Base-by-base conservation (phyloP, 2,113 vertebrate species). In the Chaetorhynchus papuensis region DNA sequence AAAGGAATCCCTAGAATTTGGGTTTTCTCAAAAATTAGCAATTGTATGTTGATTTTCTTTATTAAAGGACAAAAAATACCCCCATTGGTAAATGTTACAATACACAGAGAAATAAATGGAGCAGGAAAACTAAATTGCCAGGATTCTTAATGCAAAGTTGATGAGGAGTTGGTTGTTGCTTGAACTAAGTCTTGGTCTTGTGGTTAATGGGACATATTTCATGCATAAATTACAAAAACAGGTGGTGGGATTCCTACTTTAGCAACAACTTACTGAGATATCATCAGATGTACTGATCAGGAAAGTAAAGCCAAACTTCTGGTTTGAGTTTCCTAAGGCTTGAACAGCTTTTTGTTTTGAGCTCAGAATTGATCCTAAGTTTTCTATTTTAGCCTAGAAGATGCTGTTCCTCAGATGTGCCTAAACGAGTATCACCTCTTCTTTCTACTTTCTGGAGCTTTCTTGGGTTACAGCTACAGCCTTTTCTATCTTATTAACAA, bases 381-480 rank as follows among this genome's bases (percentile, higher is more conserved):
- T 96, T 92, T 79, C 45, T 80, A 0, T 79, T 96, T 91, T 60
- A 97, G 97, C 91, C 61, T 56, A 74, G 91, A 93, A 64, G 88
- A 91, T 56, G 87, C 89, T 85, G 69, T 42, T 83, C 72, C 87
- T 57, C 95, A 94, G 44, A 94, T 97, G 96, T 99, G 99, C 97
- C 97, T 99, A 83, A 99, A 99, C 42, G 99, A 99, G 54, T 97
- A 98, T 89, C 98, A 99, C 83, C 98, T 99, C 60, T 98, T 99
- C 80, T 97, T 99, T 27, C 95, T 99, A 3, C 97, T 99, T 92
- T 98, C 98, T 70, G 99, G 99, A 96, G 99, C 98, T 74, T 99
- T 99, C 93, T 97, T 99, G 91, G 99, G 99, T 82, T 98, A 98
- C 83, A 98, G 98, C 88, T 99, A 99, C 35, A 99, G 99, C 92